phyloP scores from a whole-genome alignment of 2,888 invertebrate species.

The Cerastis rubricosa region DNA sequence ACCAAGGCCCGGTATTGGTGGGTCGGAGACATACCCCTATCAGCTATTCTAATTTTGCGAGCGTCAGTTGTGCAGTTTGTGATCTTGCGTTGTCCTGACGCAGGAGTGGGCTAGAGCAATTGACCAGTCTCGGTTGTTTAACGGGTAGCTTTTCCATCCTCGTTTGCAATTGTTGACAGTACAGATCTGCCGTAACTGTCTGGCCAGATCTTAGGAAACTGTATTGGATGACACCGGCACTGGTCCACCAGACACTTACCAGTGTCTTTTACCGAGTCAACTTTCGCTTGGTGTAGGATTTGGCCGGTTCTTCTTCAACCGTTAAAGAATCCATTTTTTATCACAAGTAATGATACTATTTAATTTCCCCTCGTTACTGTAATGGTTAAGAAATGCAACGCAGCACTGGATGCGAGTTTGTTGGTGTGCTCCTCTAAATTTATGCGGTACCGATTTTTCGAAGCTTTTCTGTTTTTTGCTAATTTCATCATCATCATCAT shows the following conservation, averaged over 20 bases:
- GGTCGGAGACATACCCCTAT: too few relatives aligned
- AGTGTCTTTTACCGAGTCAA: background rate
- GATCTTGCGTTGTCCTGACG: background rate
- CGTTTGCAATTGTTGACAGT: background rate
- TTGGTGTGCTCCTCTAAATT: background rate
- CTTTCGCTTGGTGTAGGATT: background rate
- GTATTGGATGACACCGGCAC: background rate
- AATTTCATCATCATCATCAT: too few relatives aligned
- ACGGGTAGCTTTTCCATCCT: background rate
- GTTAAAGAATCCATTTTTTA: background rate
- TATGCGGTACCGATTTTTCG: background rate
- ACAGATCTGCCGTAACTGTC: background rate
- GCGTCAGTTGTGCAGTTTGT: background rate
- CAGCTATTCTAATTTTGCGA: background rate
- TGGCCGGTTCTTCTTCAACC: background rate
- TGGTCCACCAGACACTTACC: background rate
- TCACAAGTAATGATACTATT: slow-evolving; percentile 4
- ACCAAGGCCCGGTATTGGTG: too few relatives aligned
- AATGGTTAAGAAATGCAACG: slow-evolving; percentile 4
- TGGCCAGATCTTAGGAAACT: background rate
- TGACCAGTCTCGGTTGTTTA: background rate
- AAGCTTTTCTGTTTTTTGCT: too few relatives aligned
- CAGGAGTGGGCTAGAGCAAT: background rate
- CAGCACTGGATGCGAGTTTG: background rate
- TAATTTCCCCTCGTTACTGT: background rate